Evolutionary conservation across 2,113 vertebrate species (phyloP).

Genomic region (Eretmodus cyanostictus): DNA sequence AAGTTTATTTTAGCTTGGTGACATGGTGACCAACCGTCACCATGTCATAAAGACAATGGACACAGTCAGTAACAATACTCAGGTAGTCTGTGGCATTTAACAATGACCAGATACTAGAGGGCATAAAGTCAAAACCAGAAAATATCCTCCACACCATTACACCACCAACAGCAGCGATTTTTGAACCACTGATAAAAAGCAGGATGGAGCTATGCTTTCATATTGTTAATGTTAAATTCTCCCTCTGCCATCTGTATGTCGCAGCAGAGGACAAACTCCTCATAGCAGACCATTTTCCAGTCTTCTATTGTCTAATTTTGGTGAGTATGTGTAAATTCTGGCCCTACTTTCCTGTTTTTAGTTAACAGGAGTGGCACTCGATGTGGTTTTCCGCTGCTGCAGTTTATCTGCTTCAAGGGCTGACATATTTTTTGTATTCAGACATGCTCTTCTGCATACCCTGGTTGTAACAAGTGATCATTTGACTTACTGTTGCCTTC

Average conservation of each 20-base stretch:
- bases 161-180: not conserved
- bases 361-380: not conserved
- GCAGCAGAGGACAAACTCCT: not conserved
- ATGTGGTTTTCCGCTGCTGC: not conserved
- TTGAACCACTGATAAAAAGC: not conserved
- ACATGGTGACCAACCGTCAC: not conserved
- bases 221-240: not conserved
- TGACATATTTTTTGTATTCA: not conserved
- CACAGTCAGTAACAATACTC: not conserved
- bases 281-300: not conserved
- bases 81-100: not conserved
- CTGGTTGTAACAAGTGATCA: not conserved
- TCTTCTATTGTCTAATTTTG: not conserved
- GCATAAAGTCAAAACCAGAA: not conserved
- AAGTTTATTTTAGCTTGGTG: not conserved
- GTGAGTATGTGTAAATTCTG: not conserved
- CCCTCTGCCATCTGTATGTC: not conserved
- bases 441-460: not conserved
- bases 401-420: not conserved
- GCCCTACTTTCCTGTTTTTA: not conserved
- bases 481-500: not conserved
- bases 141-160: not conserved
- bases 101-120: not conserved
- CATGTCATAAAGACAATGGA: not conserved
- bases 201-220: not conserved